These are phyloP conservation scores for Daptonema setosum DNA, from an alignment of 2,888 invertebrate species.

Conservation along the genomic window DNA sequence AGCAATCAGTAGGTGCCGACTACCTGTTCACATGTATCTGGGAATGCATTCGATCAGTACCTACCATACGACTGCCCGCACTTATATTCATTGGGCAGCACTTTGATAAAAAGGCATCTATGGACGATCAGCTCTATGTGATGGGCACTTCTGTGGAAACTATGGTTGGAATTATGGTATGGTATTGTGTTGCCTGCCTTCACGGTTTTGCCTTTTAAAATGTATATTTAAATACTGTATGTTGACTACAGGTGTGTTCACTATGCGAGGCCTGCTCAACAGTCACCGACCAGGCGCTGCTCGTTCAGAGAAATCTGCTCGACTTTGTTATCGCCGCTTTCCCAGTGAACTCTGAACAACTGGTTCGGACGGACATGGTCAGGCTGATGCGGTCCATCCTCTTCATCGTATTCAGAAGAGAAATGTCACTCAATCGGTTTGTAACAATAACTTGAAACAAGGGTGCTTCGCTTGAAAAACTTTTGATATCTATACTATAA, in stretches of 20 bases:
- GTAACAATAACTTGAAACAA: too few species aligned
- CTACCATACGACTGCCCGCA: conserved; percentile 55
- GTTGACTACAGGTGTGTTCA: background rate
- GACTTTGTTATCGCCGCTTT: conserved; percentile 60
- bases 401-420: conserved; percentile 48
- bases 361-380: conserved; percentile 41
- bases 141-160: conserved; percentile 62
- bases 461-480: too few species aligned
- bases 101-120: conserved; percentile 51
- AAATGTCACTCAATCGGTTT: conserved; percentile 70
- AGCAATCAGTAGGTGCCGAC: conserved; percentile 42
- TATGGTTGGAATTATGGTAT: conserved; percentile 39
- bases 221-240: too few species aligned
- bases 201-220: background rate
- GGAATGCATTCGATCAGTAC: conserved; percentile 60
- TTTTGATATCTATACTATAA: too few species aligned
- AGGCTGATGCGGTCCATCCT: conserved; percentile 50
- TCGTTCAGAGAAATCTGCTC: conserved; percentile 62
- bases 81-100: conserved; percentile 55
- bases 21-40: conserved; percentile 69
- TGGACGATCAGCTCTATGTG: conserved; percentile 58
- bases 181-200: background rate
- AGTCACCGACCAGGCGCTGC: conserved; percentile 37
- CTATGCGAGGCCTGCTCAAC: background rate
- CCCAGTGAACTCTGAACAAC: conserved; percentile 50